Evolutionary conservation across 2,888 invertebrate species (phyloP).

Genomic region (Tipula helvola): DNA sequence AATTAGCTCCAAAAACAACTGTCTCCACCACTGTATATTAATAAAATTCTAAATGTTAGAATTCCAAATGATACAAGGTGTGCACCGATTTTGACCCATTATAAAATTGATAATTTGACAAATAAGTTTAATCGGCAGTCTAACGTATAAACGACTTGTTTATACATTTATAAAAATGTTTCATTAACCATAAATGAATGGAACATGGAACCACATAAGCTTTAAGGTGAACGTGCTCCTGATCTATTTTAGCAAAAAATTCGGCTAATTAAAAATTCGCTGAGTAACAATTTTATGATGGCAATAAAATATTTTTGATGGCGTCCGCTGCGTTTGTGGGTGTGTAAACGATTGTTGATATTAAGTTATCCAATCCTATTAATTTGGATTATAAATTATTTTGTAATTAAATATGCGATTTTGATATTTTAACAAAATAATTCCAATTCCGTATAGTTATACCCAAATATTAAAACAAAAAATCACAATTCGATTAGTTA

Average conservation of each 20-base stretch:
- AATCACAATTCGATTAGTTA: neutral
- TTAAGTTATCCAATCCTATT: neutral
- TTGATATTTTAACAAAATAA: neutral
- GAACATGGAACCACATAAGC: neutral
- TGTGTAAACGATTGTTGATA: neutral
- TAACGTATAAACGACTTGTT: neutral
- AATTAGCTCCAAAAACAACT: neutral
- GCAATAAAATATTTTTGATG: neutral
- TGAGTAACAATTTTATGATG: neutral
- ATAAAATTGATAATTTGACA: neutral
- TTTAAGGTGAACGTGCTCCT: neutral
- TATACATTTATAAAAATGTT: neutral
- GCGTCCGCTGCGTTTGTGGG: neutral
- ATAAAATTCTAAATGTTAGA: neutral
- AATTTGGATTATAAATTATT: neutral
- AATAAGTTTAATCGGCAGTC: neutral
- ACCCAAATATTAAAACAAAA: neutral
- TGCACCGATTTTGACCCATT: neutral
- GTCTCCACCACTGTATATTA: neutral
- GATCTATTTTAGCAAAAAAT: neutral
- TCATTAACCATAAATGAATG: neutral
- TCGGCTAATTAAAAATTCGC: neutral
- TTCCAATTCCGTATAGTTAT: neutral
- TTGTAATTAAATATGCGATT: neutral
- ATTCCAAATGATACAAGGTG: neutral